Evolutionary conservation across 1,140 invertebrate species (phyloP).

Genomic region (Plectrocnemia conspersa): DNA sequence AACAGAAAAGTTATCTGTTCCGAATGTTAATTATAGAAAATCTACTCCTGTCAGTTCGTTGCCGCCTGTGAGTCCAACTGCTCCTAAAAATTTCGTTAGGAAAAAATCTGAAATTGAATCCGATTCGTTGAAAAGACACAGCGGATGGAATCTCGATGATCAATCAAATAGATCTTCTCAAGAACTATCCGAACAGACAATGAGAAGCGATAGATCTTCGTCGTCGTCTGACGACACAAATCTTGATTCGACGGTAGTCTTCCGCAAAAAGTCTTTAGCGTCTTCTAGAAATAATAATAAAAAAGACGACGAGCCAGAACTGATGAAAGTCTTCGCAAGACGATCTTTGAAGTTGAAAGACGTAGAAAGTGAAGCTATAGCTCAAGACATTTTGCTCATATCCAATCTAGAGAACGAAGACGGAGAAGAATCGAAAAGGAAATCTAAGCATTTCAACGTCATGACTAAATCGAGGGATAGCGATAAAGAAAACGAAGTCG

Average conservation of each 20-base stretch:
- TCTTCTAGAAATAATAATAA: slow-evolving; percentile 41
- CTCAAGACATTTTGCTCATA: slow-evolving; percentile 48
- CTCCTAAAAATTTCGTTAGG: slow-evolving; percentile 30
- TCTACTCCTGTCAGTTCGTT: slow-evolving; percentile 22
- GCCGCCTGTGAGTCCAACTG: slow-evolving; percentile 30
- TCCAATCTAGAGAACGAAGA: slow-evolving; percentile 29
- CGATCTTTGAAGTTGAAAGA: slow-evolving; percentile 72
- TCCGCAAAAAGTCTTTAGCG: slow-evolving; percentile 49
- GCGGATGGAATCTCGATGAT: slow-evolving; percentile 6
- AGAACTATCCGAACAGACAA: slow-evolving; percentile 30
- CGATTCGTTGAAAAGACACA: slow-evolving; percentile 22
- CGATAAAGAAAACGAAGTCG: slow-evolving; percentile 62
- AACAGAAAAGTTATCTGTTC: slow-evolving; percentile 12
- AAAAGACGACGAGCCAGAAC: slow-evolving; percentile 66
- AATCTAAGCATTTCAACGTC: slow-evolving; percentile 44
- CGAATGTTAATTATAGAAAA: slow-evolving; percentile 25
- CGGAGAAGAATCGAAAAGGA: slow-evolving; percentile 26
- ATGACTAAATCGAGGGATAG: slow-evolving; percentile 56
- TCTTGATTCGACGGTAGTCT: slow-evolving; percentile 49
- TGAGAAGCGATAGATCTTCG: slow-evolving; percentile 28
- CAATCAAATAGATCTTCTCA: slow-evolving; percentile 28
- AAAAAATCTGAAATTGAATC: slow-evolving; percentile 27
- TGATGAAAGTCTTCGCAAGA: slow-evolving; percentile 75
- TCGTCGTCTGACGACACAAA: slow-evolving; percentile 33
- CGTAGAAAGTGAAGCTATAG: slow-evolving; percentile 54